Percentiles rank a stretch among this genome's conserved stretches.
Conservation (phyloP, 2,113 vertebrate genomes). For the Physeter macrocephalus region DNA sequence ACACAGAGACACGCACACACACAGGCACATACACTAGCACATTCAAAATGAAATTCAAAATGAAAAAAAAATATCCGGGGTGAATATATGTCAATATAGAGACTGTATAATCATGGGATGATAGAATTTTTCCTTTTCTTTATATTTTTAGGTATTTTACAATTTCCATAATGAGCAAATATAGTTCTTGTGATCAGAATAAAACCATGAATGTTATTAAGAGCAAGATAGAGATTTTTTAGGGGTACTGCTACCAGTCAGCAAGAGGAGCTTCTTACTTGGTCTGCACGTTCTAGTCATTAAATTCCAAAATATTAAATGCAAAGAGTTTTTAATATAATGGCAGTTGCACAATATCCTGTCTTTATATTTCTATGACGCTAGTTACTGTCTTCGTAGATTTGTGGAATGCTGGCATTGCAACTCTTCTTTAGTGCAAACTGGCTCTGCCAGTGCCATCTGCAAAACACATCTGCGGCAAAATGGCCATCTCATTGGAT, state of each 20-base stretch:
- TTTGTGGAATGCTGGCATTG: background rate
- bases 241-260: background rate
- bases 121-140: background rate
- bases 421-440: background rate
- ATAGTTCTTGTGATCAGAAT: background rate
- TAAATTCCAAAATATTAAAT: background rate
- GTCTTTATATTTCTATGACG: background rate
- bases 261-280: background rate
- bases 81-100: background rate
- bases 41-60: background rate
- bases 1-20: background rate
- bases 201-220: background rate
- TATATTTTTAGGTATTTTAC: background rate
- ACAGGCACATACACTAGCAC: background rate
- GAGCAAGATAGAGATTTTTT: background rate
- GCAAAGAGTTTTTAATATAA: slow-evolving; percentile 1
- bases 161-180: background rate
- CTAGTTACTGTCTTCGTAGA: background rate
- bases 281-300: background rate
- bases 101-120: background rate
- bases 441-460: background rate
- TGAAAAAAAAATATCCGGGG: background rate
- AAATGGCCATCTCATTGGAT: background rate
- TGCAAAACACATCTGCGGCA: background rate
- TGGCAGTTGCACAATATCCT: background rate